Evolutionary conservation across 2,113 vertebrate genomes (phyloP), one percentile per base, ranked within the genome.

Genomic region (Tautogolabrus adspersus): DNA sequence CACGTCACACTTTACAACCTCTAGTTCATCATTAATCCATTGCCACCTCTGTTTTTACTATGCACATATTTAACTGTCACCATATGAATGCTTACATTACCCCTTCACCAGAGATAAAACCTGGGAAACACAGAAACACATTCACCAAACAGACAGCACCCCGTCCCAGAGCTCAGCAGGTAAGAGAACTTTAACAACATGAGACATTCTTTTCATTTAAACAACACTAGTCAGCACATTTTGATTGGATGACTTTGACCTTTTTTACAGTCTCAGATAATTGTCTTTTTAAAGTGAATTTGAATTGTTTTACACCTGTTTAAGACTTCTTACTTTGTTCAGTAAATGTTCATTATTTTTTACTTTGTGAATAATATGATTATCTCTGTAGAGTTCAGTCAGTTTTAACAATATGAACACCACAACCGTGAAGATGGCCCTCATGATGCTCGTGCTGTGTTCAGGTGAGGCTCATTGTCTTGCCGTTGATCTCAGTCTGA

Each of bases 401-500:
- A 51, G 58, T 22, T 70, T 16, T 52, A 10, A 22, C 8, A 18
- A 3, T 0, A 61, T 1, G 15, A 65, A 8, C 0, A 57, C 10
- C 37, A 6, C 8, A 3, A 11, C 46, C 5, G 5, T 70, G 55
- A 68, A 15, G 38, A 80, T 73, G 74, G 19, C 0, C 0, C 65
- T 40, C 23, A 4, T 82, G 37, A 37, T 81, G 3, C 23, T 79
- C 10, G 1, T 89, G 46, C 62, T 89, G 22, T 83, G 55, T 58
- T 66, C 69, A 69, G 87, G 88, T 91, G 82, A 62, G 46, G 12
- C 12, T 52, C 7, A 4, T 7, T 58, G n/a, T 54, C 9, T 9
- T n/a, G 5, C 0, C 58, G 3, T 56, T 26, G 6, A 26, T 64
- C 26, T 63, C 9, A 10, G 21, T 30, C 37, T 58, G 1, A 44